Base-by-base conservation (phyloP, 2,113 vertebrate genomes). In the Periophthalmus modestus region DNA sequence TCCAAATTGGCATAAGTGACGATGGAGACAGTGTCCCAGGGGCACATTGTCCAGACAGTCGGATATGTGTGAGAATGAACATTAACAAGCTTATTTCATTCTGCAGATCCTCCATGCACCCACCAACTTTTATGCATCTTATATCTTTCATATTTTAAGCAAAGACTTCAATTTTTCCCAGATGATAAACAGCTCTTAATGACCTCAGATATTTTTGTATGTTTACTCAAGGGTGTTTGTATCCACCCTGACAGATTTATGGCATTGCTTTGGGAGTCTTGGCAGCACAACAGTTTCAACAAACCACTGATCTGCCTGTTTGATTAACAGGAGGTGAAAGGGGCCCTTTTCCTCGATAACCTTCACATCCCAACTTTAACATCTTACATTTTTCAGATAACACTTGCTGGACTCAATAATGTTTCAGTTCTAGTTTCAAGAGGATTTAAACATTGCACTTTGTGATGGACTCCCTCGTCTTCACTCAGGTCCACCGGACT, bases 1-100 rank as follows among this genome's bases (percentile, higher is more conserved):
- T 62, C 71, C 74, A 88, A 87, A 91, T 89, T 91, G 89, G 82
- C 80, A 77, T 89, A 89, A 91, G 85, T 89, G 83, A 81, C 75
- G 73, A 74, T 85, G 73, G 78, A 87, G 86, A 88, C 89, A 75
- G 61, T 39, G 63, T 85, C 83, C 75, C 82, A 78, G 0, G 83
- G 66, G 83, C 83, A 82, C 62, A 12, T 69, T 83, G 90, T 90
- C 80, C 83, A 91, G 90, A 88, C 86, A 85, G 74, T 77, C 65
- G 19, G 62, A 86, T 66, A 81, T 83, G 81, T 83, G 84, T 77
- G 77, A 80, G 83, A 87, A 90, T 82, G 77, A 82, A 81, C 73
- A 85, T 86, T 89, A 91, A 87, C 80, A 67, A 77, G 80, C 83
- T 71, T 79, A 87, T 88, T 88, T 87, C 72, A 87, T 89, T 90